These are phyloP conservation scores for Heliconius hortense DNA, from an alignment of 2,888 invertebrate genomes.

Conservation along the genomic window DNA sequence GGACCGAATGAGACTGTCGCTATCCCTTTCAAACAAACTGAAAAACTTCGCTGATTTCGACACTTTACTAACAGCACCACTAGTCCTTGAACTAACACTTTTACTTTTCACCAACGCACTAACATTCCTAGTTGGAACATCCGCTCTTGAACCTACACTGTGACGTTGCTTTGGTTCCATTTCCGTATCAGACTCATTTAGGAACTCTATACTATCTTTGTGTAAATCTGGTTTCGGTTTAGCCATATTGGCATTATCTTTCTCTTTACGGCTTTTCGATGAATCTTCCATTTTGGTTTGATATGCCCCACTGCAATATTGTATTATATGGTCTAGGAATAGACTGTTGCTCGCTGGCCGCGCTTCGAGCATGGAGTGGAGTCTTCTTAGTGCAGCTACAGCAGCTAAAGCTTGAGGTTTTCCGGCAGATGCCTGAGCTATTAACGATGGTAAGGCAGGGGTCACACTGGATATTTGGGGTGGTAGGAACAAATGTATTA, in stretches of 20 bases:
- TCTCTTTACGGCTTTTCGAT: conserved; percentile 68
- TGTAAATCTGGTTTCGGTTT: conserved; percentile 56
- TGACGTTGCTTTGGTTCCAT: conserved; percentile 69
- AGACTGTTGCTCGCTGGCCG: conserved; percentile 91
- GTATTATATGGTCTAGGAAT: conserved; percentile 90
- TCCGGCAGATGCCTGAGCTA: conserved; percentile 90
- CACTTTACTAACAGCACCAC: conserved; percentile 69
- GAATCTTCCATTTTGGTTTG: conserved; percentile 60
- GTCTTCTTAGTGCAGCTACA: conserved; percentile 88
- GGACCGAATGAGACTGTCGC: conserved; percentile 88
- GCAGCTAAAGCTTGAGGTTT: conserved; percentile 91
- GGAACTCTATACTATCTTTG: conserved; percentile 68
- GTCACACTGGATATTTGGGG: conserved; percentile 92
- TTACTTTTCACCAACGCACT: conserved; percentile 75
- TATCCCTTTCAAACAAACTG: conserved; percentile 82
- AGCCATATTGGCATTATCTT: conserved; percentile 68
- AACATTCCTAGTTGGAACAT: conserved; percentile 72
- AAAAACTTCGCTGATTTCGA: conserved; percentile 74
- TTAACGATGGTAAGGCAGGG: conserved; percentile 91
- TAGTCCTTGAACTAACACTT: conserved; percentile 73
- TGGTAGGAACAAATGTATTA: conserved; percentile 93
- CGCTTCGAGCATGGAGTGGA: conserved; percentile 90
- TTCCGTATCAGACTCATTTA: conserved; percentile 72
- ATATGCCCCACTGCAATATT: conserved; percentile 77
- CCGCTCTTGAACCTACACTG: conserved; percentile 72